phyloP scores from a whole-genome alignment of 2,888 invertebrate species.

The Oxyteleia sp. region DNA sequence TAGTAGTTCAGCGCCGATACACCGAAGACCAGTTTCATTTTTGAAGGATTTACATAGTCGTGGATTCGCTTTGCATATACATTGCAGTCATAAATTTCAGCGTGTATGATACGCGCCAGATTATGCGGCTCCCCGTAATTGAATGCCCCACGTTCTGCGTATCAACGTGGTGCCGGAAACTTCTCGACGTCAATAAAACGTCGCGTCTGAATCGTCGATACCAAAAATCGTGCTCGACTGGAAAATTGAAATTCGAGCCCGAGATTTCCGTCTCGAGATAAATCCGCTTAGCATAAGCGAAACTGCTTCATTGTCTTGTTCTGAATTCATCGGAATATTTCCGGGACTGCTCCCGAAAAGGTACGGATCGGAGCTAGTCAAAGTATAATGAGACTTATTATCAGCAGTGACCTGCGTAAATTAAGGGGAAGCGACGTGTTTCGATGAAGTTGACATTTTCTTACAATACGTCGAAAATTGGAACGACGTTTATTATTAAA shows the following conservation, averaged over 20 bases:
- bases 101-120: constrained; percentile 18
- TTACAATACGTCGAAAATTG: too few species aligned
- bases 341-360: neutral
- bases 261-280: constrained; percentile 5
- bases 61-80: constrained; percentile 44
- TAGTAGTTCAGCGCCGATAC: constrained; percentile 27
- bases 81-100: constrained; percentile 48
- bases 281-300: too few species aligned
- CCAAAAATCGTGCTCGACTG: constrained; percentile 15
- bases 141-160: constrained; percentile 16
- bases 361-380: constrained; percentile 28
- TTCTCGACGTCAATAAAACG: constrained; percentile 3
- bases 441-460: too few species aligned
- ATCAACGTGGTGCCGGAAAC: constrained; percentile 1
- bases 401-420: constrained; percentile 19
- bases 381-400: constrained; percentile 40
- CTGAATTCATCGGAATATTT: constrained; percentile 18
- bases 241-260: neutral
- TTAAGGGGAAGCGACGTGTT: too few species aligned
- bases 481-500: too few species aligned
- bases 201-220: neutral
- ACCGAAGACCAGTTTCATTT: constrained; percentile 47
- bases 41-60: constrained; percentile 42
- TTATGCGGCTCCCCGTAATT: constrained; percentile 18
- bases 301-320: too few species aligned